These are phyloP conservation scores for Diogma glabrata DNA, from an alignment of 2,888 invertebrate species.

Conservation along the genomic window DNA sequence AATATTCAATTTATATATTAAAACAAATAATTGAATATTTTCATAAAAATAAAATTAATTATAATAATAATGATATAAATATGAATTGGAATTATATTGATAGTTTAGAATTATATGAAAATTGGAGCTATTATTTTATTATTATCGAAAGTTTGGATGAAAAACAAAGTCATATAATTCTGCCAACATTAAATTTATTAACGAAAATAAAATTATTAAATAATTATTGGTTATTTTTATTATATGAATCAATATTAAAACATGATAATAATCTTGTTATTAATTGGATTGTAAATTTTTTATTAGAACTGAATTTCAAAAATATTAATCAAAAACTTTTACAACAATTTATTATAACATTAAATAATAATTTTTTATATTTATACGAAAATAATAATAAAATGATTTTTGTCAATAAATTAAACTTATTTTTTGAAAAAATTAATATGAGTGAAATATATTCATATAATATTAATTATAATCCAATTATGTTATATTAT, in stretches of 20 bases:
- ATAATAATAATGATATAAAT: not conserved
- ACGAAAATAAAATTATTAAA: not conserved
- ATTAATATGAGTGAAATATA: not conserved
- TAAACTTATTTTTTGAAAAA: not conserved
- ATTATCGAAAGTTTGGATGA: constrained; percentile 5
- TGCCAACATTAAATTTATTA: constrained; percentile 8
- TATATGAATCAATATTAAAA: not conserved
- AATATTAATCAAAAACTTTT: too few species aligned
- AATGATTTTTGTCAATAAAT: too few species aligned
- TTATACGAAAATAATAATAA: not conserved
- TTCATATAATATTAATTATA: not conserved
- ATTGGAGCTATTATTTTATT: constrained; percentile 6
- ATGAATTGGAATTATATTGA: not conserved
- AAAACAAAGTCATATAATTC: constrained; percentile 12
- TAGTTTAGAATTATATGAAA: not conserved
- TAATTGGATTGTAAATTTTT: not conserved
- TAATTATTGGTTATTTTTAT: not conserved
- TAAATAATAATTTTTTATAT: constrained; percentile 1
- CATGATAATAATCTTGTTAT: constrained; percentile 6
- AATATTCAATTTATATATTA: constrained; percentile 5
- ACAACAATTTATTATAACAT: not conserved
- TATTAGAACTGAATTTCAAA: not conserved
- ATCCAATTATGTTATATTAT: constrained; percentile 5
- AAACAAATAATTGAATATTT: constrained; percentile 6
- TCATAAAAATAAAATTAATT: not conserved